Base-by-base conservation (phyloP, 2,113 vertebrate genomes). In the Archilochus colubris region DNA sequence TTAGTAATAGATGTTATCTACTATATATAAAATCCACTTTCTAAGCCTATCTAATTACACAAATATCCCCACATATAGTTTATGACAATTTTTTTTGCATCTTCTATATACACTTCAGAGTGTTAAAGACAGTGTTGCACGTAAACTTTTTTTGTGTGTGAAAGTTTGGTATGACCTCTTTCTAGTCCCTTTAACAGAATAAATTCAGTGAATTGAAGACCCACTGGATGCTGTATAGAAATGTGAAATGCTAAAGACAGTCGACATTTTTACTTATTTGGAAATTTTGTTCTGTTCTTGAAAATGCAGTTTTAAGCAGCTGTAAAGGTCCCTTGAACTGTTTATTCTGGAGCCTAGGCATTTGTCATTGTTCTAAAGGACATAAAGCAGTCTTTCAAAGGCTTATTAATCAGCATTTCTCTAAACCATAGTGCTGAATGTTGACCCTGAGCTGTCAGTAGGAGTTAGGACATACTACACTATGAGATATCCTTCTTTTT, bases 361-460 rank as follows among this genome's bases (percentile, higher is more conserved):
- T 93, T 78, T 93, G 13, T 93, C 64, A 75, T 44, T 87, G 50
- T 87, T 40, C 22, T 54, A n/a, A 59, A 11, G 28, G 76, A 62
- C 14, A 3, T 66, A 86, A 88, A 85, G 33, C 31, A 77, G 68
- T 75, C 38, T 84, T 87, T 48, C 44, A 87, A 73, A 82, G 66
- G 7, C 17, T 79, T 95, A 75, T 93, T 82, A 87, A 91, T 94
- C 69, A 91, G 9, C 18, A 50, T 78, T 95, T 88, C n/a, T 75
- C 31, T 72, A 33, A 55, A 93, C 70, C 19, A 14, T 57, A n/a
- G 36, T 5, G 8, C 8, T 73, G 77, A 85, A 82, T 69, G 8
- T 21, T 85, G 84, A 97, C 84, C 84, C 81, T 96, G 86, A 94
- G 66, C 66, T 89, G 86, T 82, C 86, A 92, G 36, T 23, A 84